Evolutionary conservation across 2,113 vertebrate genomes (phyloP), one percentile per base, ranked within the genome.

Genomic region (Orthonyx spaldingii): DNA sequence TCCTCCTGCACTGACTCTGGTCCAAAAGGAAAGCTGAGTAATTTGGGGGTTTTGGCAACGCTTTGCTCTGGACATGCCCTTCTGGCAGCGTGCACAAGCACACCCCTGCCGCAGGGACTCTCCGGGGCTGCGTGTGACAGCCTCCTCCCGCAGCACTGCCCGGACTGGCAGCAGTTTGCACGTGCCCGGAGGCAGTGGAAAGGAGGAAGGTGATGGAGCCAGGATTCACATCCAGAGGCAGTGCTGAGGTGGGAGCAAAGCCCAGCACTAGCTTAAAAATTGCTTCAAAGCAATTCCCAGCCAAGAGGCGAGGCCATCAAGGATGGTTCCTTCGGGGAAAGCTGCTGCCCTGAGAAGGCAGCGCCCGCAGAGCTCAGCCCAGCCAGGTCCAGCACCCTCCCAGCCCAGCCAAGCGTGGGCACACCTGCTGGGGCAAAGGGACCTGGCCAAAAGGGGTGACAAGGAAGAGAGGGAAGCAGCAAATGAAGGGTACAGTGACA

Each of bases 1-100:
- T 88, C 52, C 52, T 66, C 42, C 22, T 44, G 15, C 0, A 0
- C 20, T 52, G 39, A 39, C 7, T 76, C 47, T 0, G 0, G 33
- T 59, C 24, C 8, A 16, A 84, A 80, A 4, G 4, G 53, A 37
- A 92, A 87, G 28, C 11, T 4, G 18, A 44, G 27, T 7, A 6
- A 39, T 23, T 15, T n/a, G 18, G 6, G 9, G 7, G 42, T 5
- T 24, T 42, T 17, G 7, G 10, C 11, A n/a, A 33, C 22, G 24
- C 12, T 66, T 30, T 68, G 10, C 16, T 46, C 53, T 18, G 12
- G 61, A 75, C 37, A 23, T 20, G 35, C 22, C 56, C 11, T 37
- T 16, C 57, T 41, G 39, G 18, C 8, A 42, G 13, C 2, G 0
- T 6, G 10, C 16, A 8, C 35, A n/a, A 69, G 14, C 35, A 13